Evolutionary conservation across 2,888 invertebrate genomes (phyloP), one percentile per base, ranked within the genome.

Genomic region (Mesoligia furuncula): DNA sequence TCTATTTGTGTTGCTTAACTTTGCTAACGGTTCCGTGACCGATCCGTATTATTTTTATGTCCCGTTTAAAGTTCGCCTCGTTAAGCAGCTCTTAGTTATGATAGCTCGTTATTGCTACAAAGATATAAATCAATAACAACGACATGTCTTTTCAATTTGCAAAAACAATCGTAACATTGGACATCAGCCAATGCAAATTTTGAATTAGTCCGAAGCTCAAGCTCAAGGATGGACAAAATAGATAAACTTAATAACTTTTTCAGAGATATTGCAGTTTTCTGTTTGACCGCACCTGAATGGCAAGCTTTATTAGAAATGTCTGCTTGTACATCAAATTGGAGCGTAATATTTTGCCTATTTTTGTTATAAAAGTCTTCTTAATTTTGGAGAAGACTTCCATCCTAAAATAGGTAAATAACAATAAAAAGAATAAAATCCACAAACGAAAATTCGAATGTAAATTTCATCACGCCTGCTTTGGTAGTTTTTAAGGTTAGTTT

Each of bases 1-100:
- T 82, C 79, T 90, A 89, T 90, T 90, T 89, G 84, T 80, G 68
- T 84, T 73, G 70, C 67, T 81, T 77, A 64, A 79, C 48, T 76
- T 85, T 74, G 62, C 68, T 68, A 57, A 76, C 73, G 59, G 67
- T 68, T 72, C 67, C 73, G 72, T 81, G 74, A 73, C 80, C 76
- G 48, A 36, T 6, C 61, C 74, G 24, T 87, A 84, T 85, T 66
- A 0, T 76, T 79, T 80, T 79, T 81, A 83, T 83, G 51, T 73
- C 20, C 54, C 36, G 73, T 80, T 79, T 77, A 72, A 74, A 81
- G 87, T 84, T 77, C 42, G 80, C 72, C 68, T 77, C 62, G 73
- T 73, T 73, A 87, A 79, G 54, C 71, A 73, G 67, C 69, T 79
- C 71, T 79, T 61, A 11, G 65, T 65, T 74, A 65, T 66, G 20